These are phyloP conservation scores for Pachyramphus minor DNA, from an alignment of 2,113 vertebrate genomes.

Conservation along the genomic window DNA sequence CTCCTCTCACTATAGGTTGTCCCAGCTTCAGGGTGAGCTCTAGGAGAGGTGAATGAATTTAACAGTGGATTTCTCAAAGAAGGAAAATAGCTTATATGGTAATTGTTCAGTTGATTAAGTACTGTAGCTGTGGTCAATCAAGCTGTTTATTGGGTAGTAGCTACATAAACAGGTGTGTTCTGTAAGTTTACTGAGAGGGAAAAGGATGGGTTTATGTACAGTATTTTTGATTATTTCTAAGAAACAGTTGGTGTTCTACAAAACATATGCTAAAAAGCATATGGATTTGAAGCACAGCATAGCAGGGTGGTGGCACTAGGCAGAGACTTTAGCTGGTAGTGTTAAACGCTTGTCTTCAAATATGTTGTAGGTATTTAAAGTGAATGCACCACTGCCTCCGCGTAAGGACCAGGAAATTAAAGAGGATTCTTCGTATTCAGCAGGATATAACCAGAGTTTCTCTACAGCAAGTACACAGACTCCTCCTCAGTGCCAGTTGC, in stretches of 20 bases:
- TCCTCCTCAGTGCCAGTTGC: slow-evolving; percentile 81
- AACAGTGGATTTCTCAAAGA: neutral
- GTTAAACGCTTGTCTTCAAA: neutral
- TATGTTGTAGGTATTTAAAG: slow-evolving; percentile 83
- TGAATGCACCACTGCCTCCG: slow-evolving; percentile 77
- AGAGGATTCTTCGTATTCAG: slow-evolving; percentile 70
- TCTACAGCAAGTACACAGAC: slow-evolving; percentile 91
- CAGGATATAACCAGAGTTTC: slow-evolving; percentile 76
- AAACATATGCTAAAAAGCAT: neutral
- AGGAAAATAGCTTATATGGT: neutral
- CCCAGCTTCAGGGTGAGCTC: neutral
- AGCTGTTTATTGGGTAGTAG: neutral
- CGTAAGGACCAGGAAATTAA: slow-evolving; percentile 79
- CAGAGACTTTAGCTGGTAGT: neutral
- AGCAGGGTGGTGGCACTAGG: neutral
- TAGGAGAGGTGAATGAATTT: neutral
- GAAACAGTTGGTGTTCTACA: neutral
- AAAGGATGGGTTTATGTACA: neutral
- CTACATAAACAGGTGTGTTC: neutral
- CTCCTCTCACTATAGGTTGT: neutral
- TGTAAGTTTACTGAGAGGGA: neutral
- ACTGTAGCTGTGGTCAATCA: neutral
- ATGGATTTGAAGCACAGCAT: neutral
- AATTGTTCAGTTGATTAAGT: neutral
- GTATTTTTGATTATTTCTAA: neutral